Evolutionary conservation across 2,113 vertebrate genomes (phyloP), one percentile per base, ranked within the genome.

Genomic region (Silurus glanis): DNA sequence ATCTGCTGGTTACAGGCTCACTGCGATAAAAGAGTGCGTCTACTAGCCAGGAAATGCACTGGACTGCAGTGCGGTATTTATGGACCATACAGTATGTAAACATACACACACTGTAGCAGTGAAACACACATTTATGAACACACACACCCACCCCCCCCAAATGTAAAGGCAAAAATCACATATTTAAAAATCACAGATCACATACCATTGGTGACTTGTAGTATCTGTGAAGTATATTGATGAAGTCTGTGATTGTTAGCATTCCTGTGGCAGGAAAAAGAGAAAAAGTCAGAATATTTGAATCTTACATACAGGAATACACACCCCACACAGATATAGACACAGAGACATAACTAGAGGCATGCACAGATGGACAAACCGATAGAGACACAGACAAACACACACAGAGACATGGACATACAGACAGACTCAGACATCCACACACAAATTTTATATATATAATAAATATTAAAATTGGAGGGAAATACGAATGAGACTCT

Each of bases 181-280:
- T 21, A 78, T 7, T 47, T 56, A 0, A 59, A 85, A n/a, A 37
- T 16, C 37, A 53, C n/a, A 56, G 23, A 47, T 59, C 19, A 92
- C 94, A 49, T 93, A 99, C 98, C 98, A 99, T 96, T 9, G 98
- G 98, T 83, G 98, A 99, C 91, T 99, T 99, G 93, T 99, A 99
- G 94, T 99, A 99, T 97, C 98, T 96, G 95, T 99, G 98, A 83
- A 99, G 96, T 93, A 99, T 99, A 94, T 99, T 99, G 95, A 99
- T 99, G 96, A 99, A 99, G 95, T 99, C 98, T 95, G 98, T 99
- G 95, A 99, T 99, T 90, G 98, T 99, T 95, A 99, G 94, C 98
- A 99, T 99, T 94, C 98, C 98, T 99, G 86, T 4, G 12, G n/a
- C 0, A 21, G 37, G 21, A 78, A n/a, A 66, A 56, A 37, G 21